Evolutionary conservation across 2,888 invertebrate species (phyloP).

Genomic region (Eupithecia abbreviata): DNA sequence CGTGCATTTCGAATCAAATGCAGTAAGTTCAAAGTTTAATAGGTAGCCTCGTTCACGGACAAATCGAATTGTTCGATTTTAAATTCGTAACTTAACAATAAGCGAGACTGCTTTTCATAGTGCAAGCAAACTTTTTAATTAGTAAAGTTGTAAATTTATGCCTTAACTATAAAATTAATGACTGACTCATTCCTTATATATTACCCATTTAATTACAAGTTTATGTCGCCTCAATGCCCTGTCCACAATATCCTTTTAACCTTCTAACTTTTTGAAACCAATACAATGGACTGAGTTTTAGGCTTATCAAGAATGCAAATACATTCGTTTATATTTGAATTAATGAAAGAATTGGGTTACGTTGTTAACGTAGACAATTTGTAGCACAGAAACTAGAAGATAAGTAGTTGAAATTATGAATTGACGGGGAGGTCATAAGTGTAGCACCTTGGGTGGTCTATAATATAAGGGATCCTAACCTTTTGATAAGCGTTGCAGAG

Average conservation of each 20-base stretch:
- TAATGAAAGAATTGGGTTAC: conserved; percentile 33
- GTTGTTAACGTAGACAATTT: conserved; percentile 26
- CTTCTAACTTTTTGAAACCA: conserved; percentile 9
- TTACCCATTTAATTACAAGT: not conserved
- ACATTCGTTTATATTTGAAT: conserved; percentile 28
- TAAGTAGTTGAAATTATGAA: conserved; percentile 15
- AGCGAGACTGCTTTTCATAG: not conserved
- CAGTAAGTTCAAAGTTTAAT: conserved; percentile 30
- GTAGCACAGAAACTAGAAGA: conserved; percentile 21
- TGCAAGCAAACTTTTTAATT: too few species aligned
- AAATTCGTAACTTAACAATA: not conserved
- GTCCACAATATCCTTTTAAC: conserved; percentile 3
- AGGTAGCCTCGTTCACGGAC: conserved; percentile 15
- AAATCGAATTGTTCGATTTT: not conserved
- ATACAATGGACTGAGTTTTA: conserved; percentile 18
- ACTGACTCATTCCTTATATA: too few species aligned
- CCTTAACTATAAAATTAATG: too few species aligned
- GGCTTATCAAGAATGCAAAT: conserved; percentile 36
- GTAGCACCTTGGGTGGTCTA: not conserved
- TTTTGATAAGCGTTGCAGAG: not conserved
- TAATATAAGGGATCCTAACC: not conserved
- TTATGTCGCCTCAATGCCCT: not conserved
- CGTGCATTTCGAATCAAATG: conserved; percentile 28
- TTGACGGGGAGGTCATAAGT: not conserved
- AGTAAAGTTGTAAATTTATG: too few species aligned